These are phyloP conservation scores for Ennomos erosarius DNA, from an alignment of 2,888 invertebrate genomes.

Conservation along the genomic window DNA sequence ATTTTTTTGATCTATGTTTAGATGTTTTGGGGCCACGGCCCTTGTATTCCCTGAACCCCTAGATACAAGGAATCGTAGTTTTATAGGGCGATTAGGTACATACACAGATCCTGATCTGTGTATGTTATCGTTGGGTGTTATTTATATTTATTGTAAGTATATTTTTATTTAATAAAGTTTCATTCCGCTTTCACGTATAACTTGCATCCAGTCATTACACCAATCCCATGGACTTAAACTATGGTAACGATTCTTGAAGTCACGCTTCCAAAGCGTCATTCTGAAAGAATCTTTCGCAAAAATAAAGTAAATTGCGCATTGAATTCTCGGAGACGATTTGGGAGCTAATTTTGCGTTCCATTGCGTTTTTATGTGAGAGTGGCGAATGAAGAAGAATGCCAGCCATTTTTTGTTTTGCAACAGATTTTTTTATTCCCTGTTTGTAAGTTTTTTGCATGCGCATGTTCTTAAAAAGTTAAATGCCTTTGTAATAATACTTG, in stretches of 20 bases:
- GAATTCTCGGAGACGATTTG: conserved; percentile 36
- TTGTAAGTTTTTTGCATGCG: no score
- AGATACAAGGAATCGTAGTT: no score
- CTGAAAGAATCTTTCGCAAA: conserved; percentile 46
- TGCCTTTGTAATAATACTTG: neutral
- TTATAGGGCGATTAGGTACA: no score
- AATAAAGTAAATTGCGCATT: conserved; percentile 55
- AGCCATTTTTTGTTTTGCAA: conserved; percentile 20
- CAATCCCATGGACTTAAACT: conserved; percentile 61
- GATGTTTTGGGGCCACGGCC: no score
- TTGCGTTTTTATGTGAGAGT: conserved; percentile 43
- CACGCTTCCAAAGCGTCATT: conserved; percentile 50
- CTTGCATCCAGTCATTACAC: conserved; percentile 44
- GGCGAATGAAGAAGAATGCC: conserved; percentile 40
- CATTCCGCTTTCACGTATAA: conserved; percentile 9
- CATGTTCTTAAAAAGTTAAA: no score
- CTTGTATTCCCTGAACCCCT: no score
- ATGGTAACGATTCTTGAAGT: conserved; percentile 61
- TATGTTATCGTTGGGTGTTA: no score
- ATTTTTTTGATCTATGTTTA: no score
- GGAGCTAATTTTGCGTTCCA: conserved; percentile 47
- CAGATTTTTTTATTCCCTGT: no score
- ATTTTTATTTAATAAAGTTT: no score
- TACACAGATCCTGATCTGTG: no score
- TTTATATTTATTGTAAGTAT: no score